Base-by-base conservation (phyloP, 2,797 vertebrate species). In the Sebastes oblongus region DNA sequence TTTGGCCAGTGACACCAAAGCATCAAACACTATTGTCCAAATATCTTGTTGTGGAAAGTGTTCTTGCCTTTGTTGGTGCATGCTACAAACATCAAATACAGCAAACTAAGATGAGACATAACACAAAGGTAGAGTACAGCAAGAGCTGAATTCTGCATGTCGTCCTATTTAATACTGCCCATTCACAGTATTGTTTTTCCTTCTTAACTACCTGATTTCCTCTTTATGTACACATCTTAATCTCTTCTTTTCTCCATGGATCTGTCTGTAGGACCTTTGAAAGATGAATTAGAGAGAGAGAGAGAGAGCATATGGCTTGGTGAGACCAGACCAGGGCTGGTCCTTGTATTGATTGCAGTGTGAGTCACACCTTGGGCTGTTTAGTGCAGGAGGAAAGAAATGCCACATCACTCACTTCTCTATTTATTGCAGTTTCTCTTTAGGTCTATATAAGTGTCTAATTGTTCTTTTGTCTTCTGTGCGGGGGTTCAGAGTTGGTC, bases 321-420 rank as follows among this genome's bases (percentile, higher is more conserved):
- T 84, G 83, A 89, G 86, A 83, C 90, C 82, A 89, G 91, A 85
- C 77, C 79, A 79, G 85, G 82, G 85, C 91, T 88, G 89, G 86
- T 90, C 87, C 87, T 88, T 80, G 91, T 95, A 95, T 96, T 93
- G 95, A 96, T 96, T 94, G 92, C 89, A 92, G 92, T 88, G 93
- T 96, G 95, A 96, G 91, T 96, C 95, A 94, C 93, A 94, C 93
- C 92, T 91, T 86, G 76, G 87, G 89, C 89, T 93, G 92, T 93
- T 92, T 92, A 93, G 90, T 91, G 94, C 93, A 92, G 92, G 89
- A 94, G 90, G 92, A 92, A 82, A 92, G 85, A 95, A 93, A 94
- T 94, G 94, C 93, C 92, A 94, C 94, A 95, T 93, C 92, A 89
- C 89, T 94, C 89, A 91, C 88, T 90, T 86, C 82, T 88, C 80